phyloP scores from a whole-genome alignment of 2,797 vertebrate genomes.

The Propithecus deckenii region DNA sequence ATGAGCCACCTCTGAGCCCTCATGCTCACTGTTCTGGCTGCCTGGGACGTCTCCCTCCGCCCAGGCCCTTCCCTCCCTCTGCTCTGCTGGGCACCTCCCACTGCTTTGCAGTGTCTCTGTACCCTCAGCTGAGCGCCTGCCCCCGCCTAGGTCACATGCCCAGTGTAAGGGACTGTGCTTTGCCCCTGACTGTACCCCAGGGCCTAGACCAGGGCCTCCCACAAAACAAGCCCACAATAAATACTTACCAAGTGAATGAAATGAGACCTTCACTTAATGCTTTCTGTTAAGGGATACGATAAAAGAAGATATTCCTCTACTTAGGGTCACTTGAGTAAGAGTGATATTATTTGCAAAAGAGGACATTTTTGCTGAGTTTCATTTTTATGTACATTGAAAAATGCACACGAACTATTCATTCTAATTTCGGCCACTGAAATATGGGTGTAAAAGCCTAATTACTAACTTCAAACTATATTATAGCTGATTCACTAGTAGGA shows the following conservation, averaged over 20 bases:
- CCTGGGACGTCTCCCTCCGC: accelerated
- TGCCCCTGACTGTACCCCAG: background rate
- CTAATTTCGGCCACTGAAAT: background rate
- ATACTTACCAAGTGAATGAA: background rate
- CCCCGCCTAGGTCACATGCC: no score
- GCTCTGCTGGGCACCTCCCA: accelerated
- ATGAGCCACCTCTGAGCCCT: background rate
- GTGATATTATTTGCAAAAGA: background rate
- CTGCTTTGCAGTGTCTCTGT: background rate
- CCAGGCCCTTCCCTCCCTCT: background rate
- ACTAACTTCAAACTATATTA: background rate
- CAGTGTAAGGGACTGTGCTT: background rate
- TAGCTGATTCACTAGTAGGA: background rate
- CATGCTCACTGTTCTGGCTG: accelerated
- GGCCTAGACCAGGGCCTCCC: background rate
- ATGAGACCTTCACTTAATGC: background rate
- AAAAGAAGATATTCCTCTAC: background rate
- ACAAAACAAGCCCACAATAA: background rate
- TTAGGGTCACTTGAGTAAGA: background rate
- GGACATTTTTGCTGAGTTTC: background rate
- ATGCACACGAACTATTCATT: background rate
- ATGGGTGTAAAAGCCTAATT: background rate
- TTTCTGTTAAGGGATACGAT: background rate
- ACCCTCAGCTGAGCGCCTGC: background rate
- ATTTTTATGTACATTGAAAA: background rate